phyloP scores from a whole-genome alignment of 2,113 vertebrate species.

The Nycticebus coucang region DNA sequence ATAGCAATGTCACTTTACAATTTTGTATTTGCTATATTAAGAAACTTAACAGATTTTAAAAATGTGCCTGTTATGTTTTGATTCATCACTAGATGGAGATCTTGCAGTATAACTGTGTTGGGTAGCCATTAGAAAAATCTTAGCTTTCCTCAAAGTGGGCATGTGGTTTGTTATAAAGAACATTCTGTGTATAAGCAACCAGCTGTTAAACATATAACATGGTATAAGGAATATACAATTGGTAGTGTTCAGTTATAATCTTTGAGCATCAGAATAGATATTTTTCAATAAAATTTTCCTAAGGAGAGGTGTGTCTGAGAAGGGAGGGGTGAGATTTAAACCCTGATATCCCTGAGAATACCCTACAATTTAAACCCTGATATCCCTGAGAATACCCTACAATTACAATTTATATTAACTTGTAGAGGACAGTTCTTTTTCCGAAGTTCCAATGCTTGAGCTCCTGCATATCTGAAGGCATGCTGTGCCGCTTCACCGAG shows the following conservation, averaged over 20 bases:
- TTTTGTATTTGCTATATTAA: constrained; percentile 1
- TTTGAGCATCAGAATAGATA: background rate
- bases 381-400: background rate
- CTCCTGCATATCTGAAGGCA: background rate
- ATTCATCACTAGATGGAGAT: constrained; percentile 69
- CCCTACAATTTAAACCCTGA: background rate
- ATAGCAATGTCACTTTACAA: background rate
- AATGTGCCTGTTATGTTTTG: constrained; percentile 28
- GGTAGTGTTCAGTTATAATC: background rate
- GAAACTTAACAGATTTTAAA: background rate
- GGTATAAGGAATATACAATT: background rate
- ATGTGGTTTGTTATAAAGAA: background rate
- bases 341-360: background rate
- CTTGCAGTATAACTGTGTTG: constrained; percentile 29
- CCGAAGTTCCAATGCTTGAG: background rate
- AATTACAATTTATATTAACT: background rate
- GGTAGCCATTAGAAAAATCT: constrained; percentile 16
- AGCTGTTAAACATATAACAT: background rate
- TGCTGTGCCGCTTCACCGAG: background rate
- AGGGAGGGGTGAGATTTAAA: background rate
- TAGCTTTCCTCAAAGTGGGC: constrained; percentile 24
- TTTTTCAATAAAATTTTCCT: background rate
- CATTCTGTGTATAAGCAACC: background rate
- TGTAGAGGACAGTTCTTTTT: background rate
- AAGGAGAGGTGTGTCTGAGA: background rate